A percentile compares a stretch with the other conserved stretches of the same genome.
Conservation (phyloP, 2,797 vertebrate species). For the Chloroceryle inda region DNA sequence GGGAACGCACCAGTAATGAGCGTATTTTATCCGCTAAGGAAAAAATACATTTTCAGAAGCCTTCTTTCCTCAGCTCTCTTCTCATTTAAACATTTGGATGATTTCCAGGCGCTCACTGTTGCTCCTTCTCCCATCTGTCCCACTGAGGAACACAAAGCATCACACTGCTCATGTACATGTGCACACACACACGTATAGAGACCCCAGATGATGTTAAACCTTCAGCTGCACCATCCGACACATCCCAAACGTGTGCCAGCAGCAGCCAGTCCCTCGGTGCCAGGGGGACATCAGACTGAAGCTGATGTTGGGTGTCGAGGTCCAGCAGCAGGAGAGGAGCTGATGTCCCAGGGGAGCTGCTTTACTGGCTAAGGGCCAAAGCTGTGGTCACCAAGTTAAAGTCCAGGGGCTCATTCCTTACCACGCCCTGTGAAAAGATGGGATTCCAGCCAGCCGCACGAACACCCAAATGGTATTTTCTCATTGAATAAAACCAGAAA, state of each 20-base stretch:
- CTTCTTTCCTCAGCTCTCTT: not conserved
- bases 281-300: accelerated
- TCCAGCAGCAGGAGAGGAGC: not conserved
- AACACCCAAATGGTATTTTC: accelerated
- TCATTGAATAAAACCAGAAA: not conserved
- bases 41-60: not conserved
- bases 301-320: accelerated
- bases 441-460: not conserved
- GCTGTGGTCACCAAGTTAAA: not conserved
- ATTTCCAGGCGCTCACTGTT: not conserved
- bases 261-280: accelerated
- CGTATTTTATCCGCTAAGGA: not conserved
- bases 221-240: not conserved
- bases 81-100: not conserved
- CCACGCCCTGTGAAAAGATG: accelerated
- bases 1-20: not conserved
- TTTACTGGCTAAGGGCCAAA: not conserved
- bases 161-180: accelerated
- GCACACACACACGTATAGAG: not conserved
- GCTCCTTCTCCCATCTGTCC: constrained; percentile 46
- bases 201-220: not conserved
- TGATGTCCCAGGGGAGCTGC: accelerated
- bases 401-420: not conserved
- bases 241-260: accelerated
- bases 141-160: not conserved